Conservation (phyloP, 2,888 invertebrate species). For the Platycnemis pennipes region DNA sequence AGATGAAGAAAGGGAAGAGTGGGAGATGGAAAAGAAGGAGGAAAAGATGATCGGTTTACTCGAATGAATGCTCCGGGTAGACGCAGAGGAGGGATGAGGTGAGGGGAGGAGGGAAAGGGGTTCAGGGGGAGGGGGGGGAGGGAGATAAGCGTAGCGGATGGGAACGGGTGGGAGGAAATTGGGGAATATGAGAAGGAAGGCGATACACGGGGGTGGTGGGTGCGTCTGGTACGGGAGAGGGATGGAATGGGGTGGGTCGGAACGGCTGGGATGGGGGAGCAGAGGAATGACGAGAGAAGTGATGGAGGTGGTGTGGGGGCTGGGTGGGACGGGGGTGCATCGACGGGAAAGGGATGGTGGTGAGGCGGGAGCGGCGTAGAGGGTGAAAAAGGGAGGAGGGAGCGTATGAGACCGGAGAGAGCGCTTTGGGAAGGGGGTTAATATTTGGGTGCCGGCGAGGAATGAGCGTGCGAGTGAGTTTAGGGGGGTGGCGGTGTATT, state of each 20-base stretch:
- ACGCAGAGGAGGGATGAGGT: neutral
- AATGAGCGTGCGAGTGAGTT: neutral
- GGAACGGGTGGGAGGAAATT: neutral
- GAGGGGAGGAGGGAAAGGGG: neutral
- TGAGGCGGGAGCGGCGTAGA: neutral
- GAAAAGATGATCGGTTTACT: too few relatives aligned
- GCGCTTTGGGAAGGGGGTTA: neutral
- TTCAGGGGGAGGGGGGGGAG: neutral
- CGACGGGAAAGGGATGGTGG: too few relatives aligned
- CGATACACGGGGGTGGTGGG: neutral
- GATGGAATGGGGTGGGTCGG: too few relatives aligned
- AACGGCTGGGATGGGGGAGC: too few relatives aligned
- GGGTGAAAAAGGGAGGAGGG: neutral
- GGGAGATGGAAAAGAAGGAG: too few relatives aligned
- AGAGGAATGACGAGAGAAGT: too few relatives aligned
- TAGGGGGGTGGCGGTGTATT: neutral
- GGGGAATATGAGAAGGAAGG: slow-evolving; percentile 3
- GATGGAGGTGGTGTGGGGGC: neutral
- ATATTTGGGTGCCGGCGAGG: neutral
- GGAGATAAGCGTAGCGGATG: too few relatives aligned
- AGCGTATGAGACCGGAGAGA: too few relatives aligned
- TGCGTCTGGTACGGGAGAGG: too few relatives aligned
- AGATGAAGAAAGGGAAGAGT: too few relatives aligned
- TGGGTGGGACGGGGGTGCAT: neutral
- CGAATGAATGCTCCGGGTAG: neutral